Base-by-base conservation (phyloP, 2,888 invertebrate genomes). In the Amphipoea oculea region DNA sequence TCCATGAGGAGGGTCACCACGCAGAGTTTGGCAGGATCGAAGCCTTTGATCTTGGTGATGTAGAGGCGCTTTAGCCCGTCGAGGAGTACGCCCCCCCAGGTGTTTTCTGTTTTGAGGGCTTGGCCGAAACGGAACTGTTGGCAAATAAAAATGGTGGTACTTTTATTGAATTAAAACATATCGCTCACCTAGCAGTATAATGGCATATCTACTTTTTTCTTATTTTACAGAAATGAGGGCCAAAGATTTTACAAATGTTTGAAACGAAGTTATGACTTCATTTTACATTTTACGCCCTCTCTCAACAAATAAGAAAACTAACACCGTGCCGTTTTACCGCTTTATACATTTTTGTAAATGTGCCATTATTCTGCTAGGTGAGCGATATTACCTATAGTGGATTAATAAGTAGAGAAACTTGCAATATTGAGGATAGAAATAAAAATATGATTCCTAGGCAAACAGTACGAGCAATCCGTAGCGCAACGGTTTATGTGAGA, bases 1-100 rank as follows among this genome's bases (percentile, higher is more conserved):
- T 99, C 99, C 96, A 99, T 99, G 11, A 99, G 97, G 29, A 99
- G 97, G 0, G 99, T 99, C 67, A 99, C 99, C 0, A 99, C 99
- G 93, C 99, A 98, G 91, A 99, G 98, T 92, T 97, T 97, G 51
- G 97, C 95, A 42, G 98, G 97, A 92, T 99, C 98, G 93, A 99
- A 98, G 1, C 99, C 98, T 92, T 99, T 99, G 90, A 99, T 97
- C 90, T 98, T 98, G 0, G 99, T 99, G 70, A 99, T 97, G 95
- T 99, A 99, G 57, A 98, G 96, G 88, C 98, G 98, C 93, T 99
- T 99, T 0, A 99, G 91, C 0, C 98, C 98, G 88, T 99, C 99
- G 17, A 98, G 93, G 1, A 99, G 91, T 12, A 98, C 97, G 0
- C 98, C 97, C 45, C 98, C 97, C 97, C 98, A 98, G 0, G 95